Evolutionary conservation across 2,888 invertebrate genomes (phyloP), one percentile per base, ranked within the genome.

Genomic region (Eupsilia transversa): DNA sequence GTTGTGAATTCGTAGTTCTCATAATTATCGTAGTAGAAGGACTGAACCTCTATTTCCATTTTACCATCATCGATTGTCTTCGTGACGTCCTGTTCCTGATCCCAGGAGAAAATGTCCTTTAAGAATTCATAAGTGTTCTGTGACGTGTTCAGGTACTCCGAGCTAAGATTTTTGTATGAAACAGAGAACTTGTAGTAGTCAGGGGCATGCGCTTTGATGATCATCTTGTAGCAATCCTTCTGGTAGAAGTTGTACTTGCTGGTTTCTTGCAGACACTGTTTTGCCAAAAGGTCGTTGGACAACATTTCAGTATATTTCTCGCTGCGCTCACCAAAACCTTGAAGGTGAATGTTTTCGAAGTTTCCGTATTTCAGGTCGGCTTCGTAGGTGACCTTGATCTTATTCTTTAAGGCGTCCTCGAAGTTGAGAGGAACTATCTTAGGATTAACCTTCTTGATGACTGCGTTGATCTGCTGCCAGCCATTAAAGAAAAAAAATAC

Each of bases 141-240:
- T 30, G 96, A 93, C 72, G 89, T 86, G 87, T 97, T 96, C 81
- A 92, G 93, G 56, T 94, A 81, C 10, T 88, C 85, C 2, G 92
- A 86, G 64, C 95, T 95, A 5, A 97, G 84, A 56, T 97, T 96
- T 56, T 97, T 94, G 90, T 96, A 96, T 23, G 96, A 92, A 2
- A 97, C 86, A 14, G 95, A 89, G 10, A 97, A 86, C 61, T 95
- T 93, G 38, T 97, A 89, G 70, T 94, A 92, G 87, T 98, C 97
- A 65, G 97, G 93, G 38, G 96, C 91, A 82, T 97, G 96, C 1
- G 97, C 97, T 77, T 93, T 91, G 33, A 95, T 89, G 12, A 97
- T 97, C 86, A 97, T 95, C 80, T 97, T 95, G 74, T 97, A 96
- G 90, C 98, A 98, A 75, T 96, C 96, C 9, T 94, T 92, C 71